Evolutionary conservation across 2,113 vertebrate species (phyloP), one percentile per base, ranked within the genome.

Genomic region (Peromyscus californicus): DNA sequence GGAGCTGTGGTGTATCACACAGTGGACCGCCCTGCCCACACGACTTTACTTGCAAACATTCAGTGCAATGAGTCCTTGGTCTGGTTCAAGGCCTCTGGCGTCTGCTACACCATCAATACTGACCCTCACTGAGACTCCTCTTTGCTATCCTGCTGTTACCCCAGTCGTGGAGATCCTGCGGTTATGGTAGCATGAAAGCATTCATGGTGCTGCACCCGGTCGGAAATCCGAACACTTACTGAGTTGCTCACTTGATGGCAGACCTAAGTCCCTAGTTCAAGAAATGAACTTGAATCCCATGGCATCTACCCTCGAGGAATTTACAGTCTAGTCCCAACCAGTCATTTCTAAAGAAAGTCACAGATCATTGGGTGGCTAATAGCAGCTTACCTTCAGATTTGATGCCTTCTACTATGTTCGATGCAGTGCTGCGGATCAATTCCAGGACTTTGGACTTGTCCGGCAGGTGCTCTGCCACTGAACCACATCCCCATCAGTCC

Each of bases 281-380:
- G 90, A 91, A 83, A 97, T n/a, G 11, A 8, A 42, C 79, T 67
- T 57, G 61, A 74, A 76, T 91, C 39, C n/a, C n/a, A 19, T 78
- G 22, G 67, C 84, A 87, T 94, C 70, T 92, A 21, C n/a, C 48
- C 36, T 82, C 1, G 1, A 87, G 19, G 33, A 88, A 21, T 33
- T 67, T 59, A 39, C 54, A 83, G 36, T 26, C 45, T n/a, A 82
- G 17, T 9, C 33, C 33, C 9, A 75, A 13, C 16, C 54, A 51
- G 36, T 69, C 33, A 33, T 89, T 91, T 57, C 74, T 45, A 33
- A 21, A 76, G 5, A 21, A 67, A 1, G 24, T 13, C 42, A 78
- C 74, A 36, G 24, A 36, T 87, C 16, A 82, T 48, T 59, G 54
- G 90, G 29, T 19, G 83, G 24, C 24, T 65, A 82, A n/a, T 15